phyloP scores from a whole-genome alignment of 2,113 vertebrate genomes.

The Notiomystis cincta region DNA sequence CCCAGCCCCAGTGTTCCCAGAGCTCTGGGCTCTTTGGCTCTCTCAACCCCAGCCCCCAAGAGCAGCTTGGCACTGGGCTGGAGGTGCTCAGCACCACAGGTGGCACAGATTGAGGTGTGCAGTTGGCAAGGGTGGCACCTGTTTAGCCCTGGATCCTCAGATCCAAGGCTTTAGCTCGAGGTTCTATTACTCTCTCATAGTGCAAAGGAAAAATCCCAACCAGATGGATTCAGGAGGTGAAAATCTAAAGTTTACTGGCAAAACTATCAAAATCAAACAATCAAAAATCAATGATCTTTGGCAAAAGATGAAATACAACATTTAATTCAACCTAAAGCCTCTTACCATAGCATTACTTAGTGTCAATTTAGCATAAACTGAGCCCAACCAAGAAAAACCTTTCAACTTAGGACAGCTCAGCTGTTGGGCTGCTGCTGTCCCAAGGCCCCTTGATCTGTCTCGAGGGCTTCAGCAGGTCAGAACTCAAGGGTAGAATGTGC shows the following conservation, averaged over 20 bases:
- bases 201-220: background rate
- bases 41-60: background rate
- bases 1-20: background rate
- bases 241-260: background rate
- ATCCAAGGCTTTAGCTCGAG: background rate
- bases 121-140: too few relatives aligned
- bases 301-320: background rate
- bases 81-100: too few relatives aligned
- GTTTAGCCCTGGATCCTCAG: background rate
- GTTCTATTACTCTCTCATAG: background rate
- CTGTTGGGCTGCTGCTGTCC: accelerated
- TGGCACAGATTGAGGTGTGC: too few relatives aligned
- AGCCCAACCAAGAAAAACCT: background rate
- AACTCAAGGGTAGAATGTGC: background rate
- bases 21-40: background rate
- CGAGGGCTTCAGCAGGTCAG: background rate
- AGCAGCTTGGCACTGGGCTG: background rate
- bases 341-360: background rate
- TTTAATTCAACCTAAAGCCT: background rate
- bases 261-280: background rate
- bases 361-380: background rate
- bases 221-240: background rate
- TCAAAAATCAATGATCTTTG: background rate
- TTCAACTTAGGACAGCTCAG: accelerated
- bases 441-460: background rate